phyloP scores from a whole-genome alignment of 2,888 invertebrate species.

The Empis stercorea region DNA sequence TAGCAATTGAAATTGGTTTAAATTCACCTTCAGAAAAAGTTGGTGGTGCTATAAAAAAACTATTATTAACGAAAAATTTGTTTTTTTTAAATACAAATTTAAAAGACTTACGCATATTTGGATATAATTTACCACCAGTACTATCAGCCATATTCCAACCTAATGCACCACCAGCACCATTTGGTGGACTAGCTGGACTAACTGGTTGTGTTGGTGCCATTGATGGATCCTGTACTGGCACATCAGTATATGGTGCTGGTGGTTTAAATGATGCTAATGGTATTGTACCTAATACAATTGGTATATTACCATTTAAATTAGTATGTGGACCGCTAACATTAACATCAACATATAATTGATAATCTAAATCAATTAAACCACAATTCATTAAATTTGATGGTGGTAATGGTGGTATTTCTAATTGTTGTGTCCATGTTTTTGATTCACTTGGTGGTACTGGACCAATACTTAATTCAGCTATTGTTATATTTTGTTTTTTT shows the following conservation, averaged over 20 bases:
- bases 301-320: constrained; percentile 50
- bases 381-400: constrained; percentile 67
- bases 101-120: constrained; percentile 39
- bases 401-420: constrained; percentile 61
- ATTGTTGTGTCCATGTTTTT: constrained; percentile 48
- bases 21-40: constrained; percentile 50
- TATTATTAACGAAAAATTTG: constrained; percentile 2
- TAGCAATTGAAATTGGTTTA: constrained; percentile 48
- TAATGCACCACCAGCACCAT: constrained; percentile 32
- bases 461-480: constrained; percentile 52
- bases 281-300: constrained; percentile 62
- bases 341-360: constrained; percentile 54
- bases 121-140: constrained; percentile 33
- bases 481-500: constrained; percentile 37
- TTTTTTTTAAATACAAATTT: not conserved
- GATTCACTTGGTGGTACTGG: constrained; percentile 45
- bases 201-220: constrained; percentile 36
- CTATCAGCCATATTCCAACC: constrained; percentile 35
- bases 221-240: constrained; percentile 29
- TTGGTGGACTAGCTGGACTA: constrained; percentile 32
- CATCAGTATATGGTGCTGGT: constrained; percentile 31
- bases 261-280: constrained; percentile 46
- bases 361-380: constrained; percentile 60
- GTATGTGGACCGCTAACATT: constrained; percentile 51
- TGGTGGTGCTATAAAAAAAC: constrained; percentile 44